phyloP scores from a whole-genome alignment of 2,888 invertebrate genomes.

The Leptinotarsa juncta region DNA sequence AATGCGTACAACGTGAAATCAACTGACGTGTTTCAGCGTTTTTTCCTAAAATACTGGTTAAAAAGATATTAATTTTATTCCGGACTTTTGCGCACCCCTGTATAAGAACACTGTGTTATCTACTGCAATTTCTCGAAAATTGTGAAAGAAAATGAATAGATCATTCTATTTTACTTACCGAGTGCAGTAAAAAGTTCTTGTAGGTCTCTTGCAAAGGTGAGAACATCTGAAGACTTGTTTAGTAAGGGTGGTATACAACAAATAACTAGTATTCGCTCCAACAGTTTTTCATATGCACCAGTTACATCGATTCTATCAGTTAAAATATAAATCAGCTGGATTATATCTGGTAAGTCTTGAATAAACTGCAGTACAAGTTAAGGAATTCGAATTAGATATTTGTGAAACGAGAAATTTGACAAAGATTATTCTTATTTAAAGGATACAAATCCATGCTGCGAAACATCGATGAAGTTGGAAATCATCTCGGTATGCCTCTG shows the following conservation, averaged over 20 bases:
- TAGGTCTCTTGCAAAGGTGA: constrained; percentile 50
- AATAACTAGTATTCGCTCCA: constrained; percentile 57
- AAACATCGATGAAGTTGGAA: constrained; percentile 37
- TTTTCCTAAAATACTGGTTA: no score
- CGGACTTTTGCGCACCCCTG: no score
- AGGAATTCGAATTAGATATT: not conserved
- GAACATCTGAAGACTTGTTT: constrained; percentile 56
- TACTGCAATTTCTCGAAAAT: no score
- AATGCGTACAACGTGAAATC: no score
- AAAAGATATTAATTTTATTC: no score
- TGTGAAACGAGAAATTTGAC: not conserved
- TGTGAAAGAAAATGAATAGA: no score
- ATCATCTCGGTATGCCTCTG: constrained; percentile 42
- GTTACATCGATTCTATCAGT: constrained; percentile 44
- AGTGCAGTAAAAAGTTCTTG: constrained; percentile 61
- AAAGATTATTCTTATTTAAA: constrained; percentile 27
- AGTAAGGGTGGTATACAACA: constrained; percentile 58
- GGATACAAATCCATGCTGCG: constrained; percentile 49
- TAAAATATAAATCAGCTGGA: constrained; percentile 59
- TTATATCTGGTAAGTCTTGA: constrained; percentile 58
- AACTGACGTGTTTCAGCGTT: no score
- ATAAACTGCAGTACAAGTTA: constrained; percentile 55
- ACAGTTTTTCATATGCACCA: constrained; percentile 51
- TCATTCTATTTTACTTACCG: constrained; percentile 49
- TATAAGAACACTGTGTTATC: no score